phyloP scores from a whole-genome alignment of 2,888 invertebrate genomes.

The Pantelozetes paolii region DNA sequence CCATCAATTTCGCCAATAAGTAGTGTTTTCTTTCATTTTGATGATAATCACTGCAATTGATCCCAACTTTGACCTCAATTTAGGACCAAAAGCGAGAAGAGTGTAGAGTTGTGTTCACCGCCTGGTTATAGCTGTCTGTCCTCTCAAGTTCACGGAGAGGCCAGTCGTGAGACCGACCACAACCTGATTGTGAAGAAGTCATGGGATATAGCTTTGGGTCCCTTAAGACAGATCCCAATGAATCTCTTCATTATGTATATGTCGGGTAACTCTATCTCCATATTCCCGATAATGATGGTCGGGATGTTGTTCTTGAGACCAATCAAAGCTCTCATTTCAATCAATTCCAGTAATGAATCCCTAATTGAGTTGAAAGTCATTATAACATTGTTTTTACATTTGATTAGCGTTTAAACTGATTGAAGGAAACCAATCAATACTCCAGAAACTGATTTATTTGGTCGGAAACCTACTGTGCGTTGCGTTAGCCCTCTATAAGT shows the following conservation, averaged over 20 bases:
- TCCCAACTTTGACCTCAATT: not conserved
- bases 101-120: constrained; percentile 65
- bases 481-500: constrained; percentile 87
- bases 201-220: constrained; percentile 93
- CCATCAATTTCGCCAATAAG: constrained; percentile 47
- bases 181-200: constrained; percentile 86
- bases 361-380: constrained; percentile 6
- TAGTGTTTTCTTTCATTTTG: constrained; percentile 24
- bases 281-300: constrained; percentile 99
- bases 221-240: constrained; percentile 91
- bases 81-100: constrained; percentile 37
- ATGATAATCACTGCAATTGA: not conserved
- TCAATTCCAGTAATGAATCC: constrained; percentile 57
- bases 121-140: constrained; percentile 76
- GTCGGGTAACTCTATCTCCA: constrained; percentile 98
- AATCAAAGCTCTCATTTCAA: constrained; percentile 86
- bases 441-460: constrained; percentile 88
- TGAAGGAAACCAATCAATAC: constrained; percentile 80
- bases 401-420: constrained; percentile 77
- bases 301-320: constrained; percentile 97
- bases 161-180: constrained; percentile 71
- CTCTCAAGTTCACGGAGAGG: constrained; percentile 68
- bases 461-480: constrained; percentile 90
- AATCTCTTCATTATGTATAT: constrained; percentile 99
- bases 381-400: constrained; percentile 39